These are phyloP conservation scores for Drosophila littoralis DNA, from an alignment of 1,140 invertebrate genomes.

Conservation along the genomic window DNA sequence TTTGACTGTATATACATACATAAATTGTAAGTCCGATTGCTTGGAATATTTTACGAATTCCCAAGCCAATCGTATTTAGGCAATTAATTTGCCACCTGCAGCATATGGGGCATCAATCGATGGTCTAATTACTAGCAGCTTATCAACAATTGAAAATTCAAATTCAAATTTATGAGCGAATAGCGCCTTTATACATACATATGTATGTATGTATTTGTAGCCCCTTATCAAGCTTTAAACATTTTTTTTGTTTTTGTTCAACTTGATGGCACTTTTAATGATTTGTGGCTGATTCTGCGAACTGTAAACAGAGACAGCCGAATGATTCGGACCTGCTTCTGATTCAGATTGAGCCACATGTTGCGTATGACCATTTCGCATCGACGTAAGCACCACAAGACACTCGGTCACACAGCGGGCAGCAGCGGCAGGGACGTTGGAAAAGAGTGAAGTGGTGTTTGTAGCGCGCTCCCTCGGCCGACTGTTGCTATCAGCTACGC, in stretches of 20 bases:
- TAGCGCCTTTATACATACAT: not conserved
- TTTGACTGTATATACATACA: too few relatives aligned
- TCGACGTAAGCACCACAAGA: constrained; percentile 14
- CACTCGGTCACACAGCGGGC: not conserved
- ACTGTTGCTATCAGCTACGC: constrained; percentile 42
- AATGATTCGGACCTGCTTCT: constrained; percentile 3
- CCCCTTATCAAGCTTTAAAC: constrained; percentile 13
- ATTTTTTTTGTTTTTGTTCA: constrained; percentile 8
- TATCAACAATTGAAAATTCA: constrained; percentile 5
- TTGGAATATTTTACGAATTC: too few relatives aligned
- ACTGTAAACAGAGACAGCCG: constrained; percentile 14
- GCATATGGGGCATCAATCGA: not conserved
- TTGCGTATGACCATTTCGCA: constrained; percentile 31
- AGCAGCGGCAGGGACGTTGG: not conserved
- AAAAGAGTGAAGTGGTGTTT: not conserved
- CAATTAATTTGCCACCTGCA: not conserved
- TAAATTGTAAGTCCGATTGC: too few relatives aligned
- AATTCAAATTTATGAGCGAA: not conserved
- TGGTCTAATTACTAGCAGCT: not conserved
- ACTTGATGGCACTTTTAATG: constrained; percentile 18
- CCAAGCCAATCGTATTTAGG: not conserved
- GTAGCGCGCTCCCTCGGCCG: constrained; percentile 17
- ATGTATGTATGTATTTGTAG: too few relatives aligned
- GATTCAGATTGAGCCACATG: constrained; percentile 36
- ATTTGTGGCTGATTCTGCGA: constrained; percentile 23